Percentiles rank a stretch among this genome's conserved stretches.
phyloP scores from a whole-genome alignment of 2,888 invertebrate species.

The Dicranocentrus wangi region DNA sequence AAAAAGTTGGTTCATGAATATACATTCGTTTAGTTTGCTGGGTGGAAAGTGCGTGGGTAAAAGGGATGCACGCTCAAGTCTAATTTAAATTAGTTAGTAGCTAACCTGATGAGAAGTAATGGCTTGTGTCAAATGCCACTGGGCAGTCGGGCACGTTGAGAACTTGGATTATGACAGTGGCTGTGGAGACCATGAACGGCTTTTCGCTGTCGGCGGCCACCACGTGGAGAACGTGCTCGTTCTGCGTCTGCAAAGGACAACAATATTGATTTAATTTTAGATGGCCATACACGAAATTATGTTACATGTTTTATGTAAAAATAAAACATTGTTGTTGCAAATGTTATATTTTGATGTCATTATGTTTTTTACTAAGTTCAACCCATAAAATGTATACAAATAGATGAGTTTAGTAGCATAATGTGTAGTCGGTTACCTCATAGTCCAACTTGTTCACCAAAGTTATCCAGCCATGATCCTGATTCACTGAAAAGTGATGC shows the following conservation, averaged over 20 bases:
- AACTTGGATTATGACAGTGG: slow-evolving; percentile 71
- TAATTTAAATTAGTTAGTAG: slow-evolving; percentile 33
- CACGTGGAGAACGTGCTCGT: slow-evolving; percentile 70
- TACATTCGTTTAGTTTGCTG: neutral
- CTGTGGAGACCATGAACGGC: slow-evolving; percentile 70
- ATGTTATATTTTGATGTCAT: too few species aligned
- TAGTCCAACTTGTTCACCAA: slow-evolving; percentile 72
- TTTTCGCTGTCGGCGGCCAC: slow-evolving; percentile 72
- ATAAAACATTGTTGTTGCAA: too few species aligned
- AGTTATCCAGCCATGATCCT: slow-evolving; percentile 73
- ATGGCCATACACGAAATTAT: too few species aligned
- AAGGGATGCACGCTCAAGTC: neutral
- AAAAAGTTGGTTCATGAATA: slow-evolving; percentile 8
- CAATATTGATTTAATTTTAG: neutral
- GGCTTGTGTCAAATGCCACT: slow-evolving; percentile 69
- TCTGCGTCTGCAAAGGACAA: slow-evolving; percentile 63
- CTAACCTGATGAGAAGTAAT: slow-evolving; percentile 71
- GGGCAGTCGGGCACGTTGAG: slow-evolving; percentile 68
- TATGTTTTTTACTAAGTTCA: too few species aligned
- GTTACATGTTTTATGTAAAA: too few species aligned
- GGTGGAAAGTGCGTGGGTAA: too few species aligned
- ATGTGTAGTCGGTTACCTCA: too few species aligned
- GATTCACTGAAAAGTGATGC: slow-evolving; percentile 72
- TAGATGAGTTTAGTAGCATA: too few species aligned
- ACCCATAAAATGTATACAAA: too few species aligned